These are phyloP conservation scores for Muricea muricata DNA, from an alignment of 92 coral and sea anemone genomes.

Conservation along the genomic window DNA sequence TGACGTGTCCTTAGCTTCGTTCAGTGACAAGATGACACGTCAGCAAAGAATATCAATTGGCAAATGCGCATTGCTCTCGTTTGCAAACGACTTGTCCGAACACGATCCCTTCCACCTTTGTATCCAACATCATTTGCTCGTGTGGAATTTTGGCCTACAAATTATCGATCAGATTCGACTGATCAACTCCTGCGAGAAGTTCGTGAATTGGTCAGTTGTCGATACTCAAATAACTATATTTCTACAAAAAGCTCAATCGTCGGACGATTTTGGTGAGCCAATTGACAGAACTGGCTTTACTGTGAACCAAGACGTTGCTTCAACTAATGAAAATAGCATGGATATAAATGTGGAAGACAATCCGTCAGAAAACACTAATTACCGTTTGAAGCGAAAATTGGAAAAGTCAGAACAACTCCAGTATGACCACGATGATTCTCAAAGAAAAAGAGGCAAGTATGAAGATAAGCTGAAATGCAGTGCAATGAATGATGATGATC, in stretches of 20 bases:
- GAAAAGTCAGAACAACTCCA: not conserved
- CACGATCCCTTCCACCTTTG: not conserved
- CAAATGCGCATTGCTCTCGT: conserved; percentile 66
- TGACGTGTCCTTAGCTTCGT: conserved; percentile 69
- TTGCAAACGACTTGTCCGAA: not conserved
- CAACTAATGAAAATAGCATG: conserved; percentile 7
- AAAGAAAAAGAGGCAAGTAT: not conserved
- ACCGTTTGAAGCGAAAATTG: not conserved
- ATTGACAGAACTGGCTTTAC: conserved; percentile 9
- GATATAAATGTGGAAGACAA: conserved; percentile 48
- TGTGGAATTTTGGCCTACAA: not conserved
- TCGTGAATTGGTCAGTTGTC: not conserved
- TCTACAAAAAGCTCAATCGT: not conserved
- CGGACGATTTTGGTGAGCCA: not conserved
- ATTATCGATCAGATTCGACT: conserved; percentile 13
- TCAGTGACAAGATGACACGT: conserved; percentile 57
- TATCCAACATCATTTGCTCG: not conserved
- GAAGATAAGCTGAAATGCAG: not conserved
- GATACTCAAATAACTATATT: not conserved
- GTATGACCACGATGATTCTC: not conserved
- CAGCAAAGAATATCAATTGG: conserved; percentile 60
- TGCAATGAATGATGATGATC: not conserved
- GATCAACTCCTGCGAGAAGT: not conserved
- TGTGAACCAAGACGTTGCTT: conserved; percentile 43
- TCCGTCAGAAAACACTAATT: not conserved